Evolutionary conservation across 2,113 vertebrate genomes (phyloP), one percentile per base, ranked within the genome.

Genomic region (Ceyx margarethae): DNA sequence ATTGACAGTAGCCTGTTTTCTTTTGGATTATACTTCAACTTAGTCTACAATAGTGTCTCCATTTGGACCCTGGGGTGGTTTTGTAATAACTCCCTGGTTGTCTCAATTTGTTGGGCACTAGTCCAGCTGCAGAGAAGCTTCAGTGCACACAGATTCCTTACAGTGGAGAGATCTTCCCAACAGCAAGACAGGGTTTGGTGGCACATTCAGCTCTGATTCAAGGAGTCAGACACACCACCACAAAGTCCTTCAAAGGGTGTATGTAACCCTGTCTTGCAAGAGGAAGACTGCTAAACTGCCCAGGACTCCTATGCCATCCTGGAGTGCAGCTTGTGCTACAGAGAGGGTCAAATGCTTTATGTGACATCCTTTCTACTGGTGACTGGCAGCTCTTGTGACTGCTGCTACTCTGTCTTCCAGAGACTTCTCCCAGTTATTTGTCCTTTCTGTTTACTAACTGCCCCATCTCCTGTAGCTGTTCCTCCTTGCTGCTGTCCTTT

Each of bases 401-500:
- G 15, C 77, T 89, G 8, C 21, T 94, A 45, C 64, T 94, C 64
- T 80, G 87, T 66, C 75, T 77, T 94, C 72, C 51, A 79, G 91
- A 74, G 60, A 68, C 56, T 87, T 85, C 37, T 93, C 50, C 77
- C 87, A 72, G 33, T 50, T 87, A 37, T 1, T 86, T 90, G 64
- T 76, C 56, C 43, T 43, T 82, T 89, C 42, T 71, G 37, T 85
- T 95, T 76, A 40, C 77, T 92, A 85, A 85, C 33, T 95, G 22
- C 51, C 43, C 1, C 1, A 14, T 87, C 94, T 71, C 91, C 78
- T 94, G 33, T 91, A 91, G 85, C 87, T 91, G 31, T 87, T 79
- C 91, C 67, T 91, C 72, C 93, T 82, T 89, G 91, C 85, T 92
- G 54, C 85, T 96, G 79, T 94, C 89, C 79, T 95, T 91, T 91